phyloP scores from a whole-genome alignment of 30 jellyfish, hydroid and myxozoan species.

The Aurelia sp. region DNA sequence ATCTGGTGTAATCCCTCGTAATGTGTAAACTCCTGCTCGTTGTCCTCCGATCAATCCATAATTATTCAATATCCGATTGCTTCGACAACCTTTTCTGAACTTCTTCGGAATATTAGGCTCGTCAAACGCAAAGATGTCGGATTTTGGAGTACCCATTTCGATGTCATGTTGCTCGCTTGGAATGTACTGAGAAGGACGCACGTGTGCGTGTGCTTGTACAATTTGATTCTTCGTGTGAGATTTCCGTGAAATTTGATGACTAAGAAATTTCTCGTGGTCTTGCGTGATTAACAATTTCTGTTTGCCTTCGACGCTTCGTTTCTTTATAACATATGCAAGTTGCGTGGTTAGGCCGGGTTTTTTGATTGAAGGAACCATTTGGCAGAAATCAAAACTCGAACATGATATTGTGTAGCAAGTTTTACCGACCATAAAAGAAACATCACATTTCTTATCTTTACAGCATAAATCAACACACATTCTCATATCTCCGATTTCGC shows the following conservation, averaged over 20 bases:
- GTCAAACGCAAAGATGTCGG: slow-evolving; percentile 67
- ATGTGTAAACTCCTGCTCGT: slow-evolving; percentile 95
- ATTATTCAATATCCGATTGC: slow-evolving; percentile 65
- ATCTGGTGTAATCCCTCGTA: slow-evolving; percentile 95
- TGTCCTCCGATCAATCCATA: slow-evolving; percentile 95
- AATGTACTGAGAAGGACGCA: too few species aligned
- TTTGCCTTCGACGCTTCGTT: slow-evolving; percentile 57
- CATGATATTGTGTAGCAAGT: slow-evolving; percentile 97
- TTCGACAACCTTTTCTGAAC: slow-evolving; percentile 82
- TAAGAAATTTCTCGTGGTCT: slow-evolving; percentile 74
- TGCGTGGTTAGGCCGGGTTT: slow-evolving; percentile 66
- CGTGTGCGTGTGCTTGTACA: too few species aligned
- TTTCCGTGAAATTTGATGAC: slow-evolving; percentile 48
- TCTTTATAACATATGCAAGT: slow-evolving; percentile 95
- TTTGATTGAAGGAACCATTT: slow-evolving; percentile 82
- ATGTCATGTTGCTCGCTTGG: slow-evolving; percentile 29
- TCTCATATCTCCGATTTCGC: slow-evolving; percentile 91
- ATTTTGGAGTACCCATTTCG: slow-evolving; percentile 75
- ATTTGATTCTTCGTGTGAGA: slow-evolving; percentile 18
- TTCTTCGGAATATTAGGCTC: slow-evolving; percentile 93
- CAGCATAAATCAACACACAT: slow-evolving; percentile 96
- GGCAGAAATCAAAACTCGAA: slow-evolving; percentile 93
- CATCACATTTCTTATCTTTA: slow-evolving; percentile 94
- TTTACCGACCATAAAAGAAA: slow-evolving; percentile 93
- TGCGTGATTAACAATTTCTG: slow-evolving; percentile 67